Evolutionary conservation across 1,140 invertebrate genomes (phyloP).

Genomic region (Drosophila serrata): DNA sequence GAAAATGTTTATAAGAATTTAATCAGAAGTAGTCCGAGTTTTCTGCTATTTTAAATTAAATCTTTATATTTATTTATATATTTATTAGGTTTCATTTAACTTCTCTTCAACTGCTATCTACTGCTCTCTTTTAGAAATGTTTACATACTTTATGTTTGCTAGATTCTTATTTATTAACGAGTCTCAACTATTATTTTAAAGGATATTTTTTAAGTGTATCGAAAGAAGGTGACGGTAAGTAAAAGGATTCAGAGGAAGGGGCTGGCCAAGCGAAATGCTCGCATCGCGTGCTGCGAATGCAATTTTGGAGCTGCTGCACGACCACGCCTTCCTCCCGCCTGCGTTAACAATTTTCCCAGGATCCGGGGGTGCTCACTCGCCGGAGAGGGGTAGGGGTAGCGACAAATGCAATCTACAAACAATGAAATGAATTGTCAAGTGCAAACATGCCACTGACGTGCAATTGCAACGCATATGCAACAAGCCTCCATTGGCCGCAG

Average conservation of each 20-base stretch:
- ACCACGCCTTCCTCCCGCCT: slow-evolving; percentile 24
- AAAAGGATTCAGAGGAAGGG: slow-evolving; percentile 3
- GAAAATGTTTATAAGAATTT: background rate
- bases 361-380: background rate
- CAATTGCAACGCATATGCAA: slow-evolving; percentile 64
- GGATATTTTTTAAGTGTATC: slow-evolving; percentile 8
- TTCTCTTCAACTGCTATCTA: no score
- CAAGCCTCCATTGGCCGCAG: slow-evolving; percentile 63
- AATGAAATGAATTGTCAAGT: slow-evolving; percentile 85
- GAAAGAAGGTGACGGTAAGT: background rate
- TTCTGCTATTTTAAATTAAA: background rate
- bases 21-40: background rate
- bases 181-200: no score
- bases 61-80: background rate
- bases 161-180: no score
- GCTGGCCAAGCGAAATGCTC: slow-evolving; percentile 69
- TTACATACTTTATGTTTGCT: no score
- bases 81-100: no score
- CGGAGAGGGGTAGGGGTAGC: slow-evolving; percentile 4
- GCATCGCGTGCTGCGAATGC: slow-evolving; percentile 84
- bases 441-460: slow-evolving; percentile 81
- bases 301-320: slow-evolving; percentile 69
- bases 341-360: slow-evolving; percentile 42
- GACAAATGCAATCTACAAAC: slow-evolving; percentile 84
- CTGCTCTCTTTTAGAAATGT: no score